Evolutionary conservation across 2,888 invertebrate species (phyloP), one percentile per base, ranked within the genome.

Genomic region (Gisinianus flammeolus): DNA sequence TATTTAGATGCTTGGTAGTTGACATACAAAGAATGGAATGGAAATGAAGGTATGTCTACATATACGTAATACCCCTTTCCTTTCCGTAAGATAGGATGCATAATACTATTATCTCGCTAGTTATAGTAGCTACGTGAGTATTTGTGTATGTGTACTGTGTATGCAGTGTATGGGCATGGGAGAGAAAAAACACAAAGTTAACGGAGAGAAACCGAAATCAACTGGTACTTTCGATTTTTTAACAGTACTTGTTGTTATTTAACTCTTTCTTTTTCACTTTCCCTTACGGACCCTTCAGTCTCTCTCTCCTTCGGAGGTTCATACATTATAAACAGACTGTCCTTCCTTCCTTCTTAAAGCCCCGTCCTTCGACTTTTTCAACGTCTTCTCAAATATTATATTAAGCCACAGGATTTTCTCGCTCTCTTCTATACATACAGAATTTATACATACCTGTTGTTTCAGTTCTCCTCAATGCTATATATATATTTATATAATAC

Each of bases 211-310:
- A 79, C 77, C 62, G 78, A 81, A 79, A 79, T 79, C 67, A 78
- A 79, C 69, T 73, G 73, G 44, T 72, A 80, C 80, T 81, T 81
- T 80, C 80, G 78, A 80, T 80, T 81, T 80, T 80, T 81, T 78
- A 76, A 81, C 81, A 73, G 79, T 77, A 75, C 77, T 73, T 66
- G 35, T 44, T 70, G 64, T 74, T 72, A 35, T 33, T 67, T 58
- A 74, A 68, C 62, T 66, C 26, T 54, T 62, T 70, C 58, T 69
- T 58, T 81, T 79, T 81, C 81, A 81, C 81, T 81, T 81, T 81
- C 75, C 56, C 68, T 68, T 26, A 28, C 12, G 62, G 62, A 62
- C 62, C 62, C 62, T 62, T 26, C 62, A 12, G 22, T 12, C 26
- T 62, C 62, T 22, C 24, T 62, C 62, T 62, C 26, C 26, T 54